Percentiles rank a stretch among this genome's conserved stretches.
Conservation (phyloP, 2,113 vertebrate genomes). For the Gorilla gorilla region DNA sequence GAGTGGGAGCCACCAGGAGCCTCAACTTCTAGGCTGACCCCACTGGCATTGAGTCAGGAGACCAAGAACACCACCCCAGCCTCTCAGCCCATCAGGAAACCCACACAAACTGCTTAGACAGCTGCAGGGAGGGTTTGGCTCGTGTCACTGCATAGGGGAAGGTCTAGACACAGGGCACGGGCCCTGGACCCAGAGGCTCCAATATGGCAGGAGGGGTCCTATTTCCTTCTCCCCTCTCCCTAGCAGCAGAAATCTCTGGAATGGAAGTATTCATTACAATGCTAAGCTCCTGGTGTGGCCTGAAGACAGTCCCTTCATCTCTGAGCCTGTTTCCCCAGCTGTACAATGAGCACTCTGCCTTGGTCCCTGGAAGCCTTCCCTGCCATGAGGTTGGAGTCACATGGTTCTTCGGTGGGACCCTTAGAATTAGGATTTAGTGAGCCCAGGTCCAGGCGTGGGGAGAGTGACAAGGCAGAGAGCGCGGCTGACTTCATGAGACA, state of each 20-base stretch:
- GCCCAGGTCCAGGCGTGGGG: accelerated
- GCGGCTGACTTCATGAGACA: accelerated
- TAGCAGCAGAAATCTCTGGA: not conserved
- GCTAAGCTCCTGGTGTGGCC: not conserved
- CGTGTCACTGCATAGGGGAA: accelerated
- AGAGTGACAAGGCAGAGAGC: not conserved
- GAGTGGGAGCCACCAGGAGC: not conserved
- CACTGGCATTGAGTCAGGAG: not conserved
- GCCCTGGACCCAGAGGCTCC: not conserved
- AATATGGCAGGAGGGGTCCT: accelerated
- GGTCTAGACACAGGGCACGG: not conserved
- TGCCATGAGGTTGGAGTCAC: not conserved
- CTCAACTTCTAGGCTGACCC: accelerated
- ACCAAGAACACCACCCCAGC: not conserved
- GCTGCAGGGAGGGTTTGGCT: not conserved
- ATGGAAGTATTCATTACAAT: not conserved
- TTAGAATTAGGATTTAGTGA: not conserved
- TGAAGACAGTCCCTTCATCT: not conserved
- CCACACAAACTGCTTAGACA: accelerated
- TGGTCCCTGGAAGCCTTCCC: not conserved
- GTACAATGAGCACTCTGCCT: not conserved
- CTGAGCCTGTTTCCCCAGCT: not conserved
- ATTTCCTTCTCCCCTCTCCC: not conserved
- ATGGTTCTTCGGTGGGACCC: not conserved
- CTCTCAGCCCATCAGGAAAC: not conserved